phyloP scores from a whole-genome alignment of 2,113 vertebrate genomes.

The Orthochromis malagaraziensis region DNA sequence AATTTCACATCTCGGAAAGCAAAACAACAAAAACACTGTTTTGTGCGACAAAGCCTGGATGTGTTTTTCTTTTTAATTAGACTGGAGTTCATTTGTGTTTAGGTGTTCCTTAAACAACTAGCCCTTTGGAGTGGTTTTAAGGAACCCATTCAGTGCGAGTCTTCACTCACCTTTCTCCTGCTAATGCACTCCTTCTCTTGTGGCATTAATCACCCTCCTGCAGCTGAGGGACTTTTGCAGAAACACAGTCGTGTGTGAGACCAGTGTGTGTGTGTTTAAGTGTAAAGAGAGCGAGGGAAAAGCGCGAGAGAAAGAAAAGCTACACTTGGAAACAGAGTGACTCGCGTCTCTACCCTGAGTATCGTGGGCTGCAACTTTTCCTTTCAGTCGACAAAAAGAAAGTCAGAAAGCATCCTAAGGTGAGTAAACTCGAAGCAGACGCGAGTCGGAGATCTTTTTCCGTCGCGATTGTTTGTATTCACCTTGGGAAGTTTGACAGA shows the following conservation, averaged over 20 bases:
- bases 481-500: background rate
- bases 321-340: background rate
- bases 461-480: background rate
- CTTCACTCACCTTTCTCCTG: background rate
- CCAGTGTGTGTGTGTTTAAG: background rate
- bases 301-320: background rate
- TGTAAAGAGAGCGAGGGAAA: background rate
- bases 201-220: constrained; percentile 20
- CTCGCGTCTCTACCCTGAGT: background rate
- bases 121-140: background rate
- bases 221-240: background rate
- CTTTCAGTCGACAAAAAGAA: background rate
- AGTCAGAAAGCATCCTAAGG: background rate
- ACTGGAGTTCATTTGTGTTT: background rate
- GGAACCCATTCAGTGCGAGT: background rate
- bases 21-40: background rate
- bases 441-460: background rate
- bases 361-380: background rate
- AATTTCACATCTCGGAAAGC: too few relatives aligned
- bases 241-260: background rate
- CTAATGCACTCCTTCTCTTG: background rate
- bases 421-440: background rate
- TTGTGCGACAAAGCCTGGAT: background rate
- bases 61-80: background rate
- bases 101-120: background rate